These are phyloP conservation scores for Lasioglossum baleicum DNA, from an alignment of 1,140 invertebrate genomes.

Conservation along the genomic window DNA sequence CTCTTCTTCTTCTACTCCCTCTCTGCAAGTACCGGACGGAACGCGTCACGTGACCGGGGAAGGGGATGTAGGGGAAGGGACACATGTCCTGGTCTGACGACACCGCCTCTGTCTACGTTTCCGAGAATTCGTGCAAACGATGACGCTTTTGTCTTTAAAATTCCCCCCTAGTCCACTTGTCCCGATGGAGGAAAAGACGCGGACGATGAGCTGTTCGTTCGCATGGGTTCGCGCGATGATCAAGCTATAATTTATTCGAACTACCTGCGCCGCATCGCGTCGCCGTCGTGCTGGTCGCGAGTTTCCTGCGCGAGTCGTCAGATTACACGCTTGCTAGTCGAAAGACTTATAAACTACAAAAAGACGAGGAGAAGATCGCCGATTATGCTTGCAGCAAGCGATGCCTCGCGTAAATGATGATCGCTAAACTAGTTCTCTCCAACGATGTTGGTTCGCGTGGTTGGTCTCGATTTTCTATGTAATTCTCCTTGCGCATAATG, in stretches of 20 bases:
- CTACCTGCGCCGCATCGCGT: not conserved
- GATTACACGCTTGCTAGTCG: constrained; percentile 7
- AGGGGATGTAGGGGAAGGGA: too few relatives aligned
- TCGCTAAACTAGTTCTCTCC: not conserved
- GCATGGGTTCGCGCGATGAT: constrained; percentile 19
- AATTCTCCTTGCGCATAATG: too few relatives aligned
- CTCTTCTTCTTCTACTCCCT: too few relatives aligned
- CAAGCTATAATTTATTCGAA: constrained; percentile 37
- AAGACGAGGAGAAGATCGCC: not conserved
- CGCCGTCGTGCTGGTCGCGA: not conserved
- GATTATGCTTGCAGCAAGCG: not conserved
- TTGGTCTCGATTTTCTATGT: too few relatives aligned
- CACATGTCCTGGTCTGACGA: too few relatives aligned
- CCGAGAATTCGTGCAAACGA: not conserved
- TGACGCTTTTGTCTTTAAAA: constrained; percentile 20
- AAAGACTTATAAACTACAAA: not conserved
- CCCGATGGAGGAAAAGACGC: constrained; percentile 25
- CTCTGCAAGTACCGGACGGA: too few relatives aligned
- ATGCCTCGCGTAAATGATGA: not conserved
- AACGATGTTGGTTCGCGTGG: too few relatives aligned
- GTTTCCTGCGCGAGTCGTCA: constrained; percentile 29
- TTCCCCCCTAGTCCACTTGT: constrained; percentile 15
- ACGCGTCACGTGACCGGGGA: too few relatives aligned
- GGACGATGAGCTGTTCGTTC: constrained; percentile 35
- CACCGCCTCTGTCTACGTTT: too few relatives aligned